Evolutionary conservation across 2,797 vertebrate genomes (phyloP).

Genomic region (Sebastes vulpes): DNA sequence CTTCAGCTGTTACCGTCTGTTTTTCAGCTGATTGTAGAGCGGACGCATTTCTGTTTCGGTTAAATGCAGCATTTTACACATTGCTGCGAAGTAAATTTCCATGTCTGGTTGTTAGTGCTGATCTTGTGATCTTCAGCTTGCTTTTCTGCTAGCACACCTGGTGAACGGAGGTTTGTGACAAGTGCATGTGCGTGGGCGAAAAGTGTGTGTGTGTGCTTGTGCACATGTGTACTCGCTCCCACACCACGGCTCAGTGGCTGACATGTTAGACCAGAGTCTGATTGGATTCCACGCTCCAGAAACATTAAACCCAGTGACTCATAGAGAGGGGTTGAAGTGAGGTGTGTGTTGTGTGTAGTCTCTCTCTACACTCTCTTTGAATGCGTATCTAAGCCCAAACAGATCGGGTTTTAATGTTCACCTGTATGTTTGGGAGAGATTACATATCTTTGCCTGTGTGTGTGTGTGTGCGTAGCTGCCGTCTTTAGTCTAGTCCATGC

Average conservation of each 20-base stretch:
- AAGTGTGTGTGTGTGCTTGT: background rate
- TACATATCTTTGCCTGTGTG: background rate
- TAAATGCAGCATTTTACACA: slow-evolving; percentile 26
- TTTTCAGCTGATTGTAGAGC: slow-evolving; percentile 5
- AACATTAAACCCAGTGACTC: slow-evolving; percentile 60
- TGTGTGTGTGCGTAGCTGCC: background rate
- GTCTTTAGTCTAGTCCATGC: background rate
- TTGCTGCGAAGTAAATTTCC: background rate
- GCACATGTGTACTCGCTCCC: background rate
- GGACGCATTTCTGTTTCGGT: background rate
- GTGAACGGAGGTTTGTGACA: slow-evolving; percentile 15
- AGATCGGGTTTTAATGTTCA: background rate
- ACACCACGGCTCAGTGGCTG: slow-evolving; percentile 39
- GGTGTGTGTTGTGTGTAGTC: slow-evolving; percentile 2
- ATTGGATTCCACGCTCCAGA: slow-evolving; percentile 76
- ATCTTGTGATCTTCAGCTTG: slow-evolving; percentile 37
- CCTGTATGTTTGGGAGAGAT: background rate
- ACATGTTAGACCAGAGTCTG: slow-evolving; percentile 62
- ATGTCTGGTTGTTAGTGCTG: slow-evolving; percentile 8
- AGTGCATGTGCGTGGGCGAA: background rate
- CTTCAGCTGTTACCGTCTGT: slow-evolving; percentile 41
- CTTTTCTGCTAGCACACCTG: slow-evolving; percentile 30
- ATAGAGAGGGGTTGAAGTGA: slow-evolving; percentile 28
- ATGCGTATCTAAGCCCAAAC: background rate
- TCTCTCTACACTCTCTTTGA: too few relatives aligned